phyloP scores from a whole-genome alignment of 2,113 vertebrate genomes.

The Cynocephalus volans region DNA sequence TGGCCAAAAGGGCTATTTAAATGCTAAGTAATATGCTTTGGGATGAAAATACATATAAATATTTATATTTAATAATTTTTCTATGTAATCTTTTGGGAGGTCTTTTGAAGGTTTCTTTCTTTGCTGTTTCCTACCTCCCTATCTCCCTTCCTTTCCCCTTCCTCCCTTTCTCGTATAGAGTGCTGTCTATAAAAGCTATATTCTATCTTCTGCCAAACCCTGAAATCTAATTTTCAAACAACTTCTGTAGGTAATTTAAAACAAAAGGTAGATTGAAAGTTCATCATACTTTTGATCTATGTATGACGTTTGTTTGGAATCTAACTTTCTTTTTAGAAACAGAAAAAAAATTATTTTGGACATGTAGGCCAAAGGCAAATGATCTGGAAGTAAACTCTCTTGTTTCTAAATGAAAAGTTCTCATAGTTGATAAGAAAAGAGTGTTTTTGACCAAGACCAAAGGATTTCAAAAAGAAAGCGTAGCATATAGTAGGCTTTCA shows the following conservation, averaged over 20 bases:
- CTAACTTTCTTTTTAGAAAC: slow-evolving; percentile 69
- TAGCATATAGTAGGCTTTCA: background rate
- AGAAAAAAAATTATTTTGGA: slow-evolving; percentile 55
- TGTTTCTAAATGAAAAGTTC: slow-evolving; percentile 54
- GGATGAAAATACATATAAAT: slow-evolving; percentile 63
- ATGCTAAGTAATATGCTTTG: slow-evolving; percentile 57
- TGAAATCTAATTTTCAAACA: slow-evolving; percentile 73
- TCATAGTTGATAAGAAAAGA: slow-evolving; percentile 47
- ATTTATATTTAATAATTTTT: slow-evolving; percentile 64
- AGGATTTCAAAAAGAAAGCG: slow-evolving; percentile 51
- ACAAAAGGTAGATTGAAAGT: slow-evolving; percentile 31
- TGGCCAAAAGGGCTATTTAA: slow-evolving; percentile 50
- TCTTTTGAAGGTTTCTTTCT: slow-evolving; percentile 57
- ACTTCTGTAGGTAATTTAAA: background rate
- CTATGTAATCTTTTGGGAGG: background rate
- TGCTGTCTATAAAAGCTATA: background rate
- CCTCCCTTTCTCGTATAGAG: background rate
- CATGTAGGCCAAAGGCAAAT: slow-evolving; percentile 69
- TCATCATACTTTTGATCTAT: slow-evolving; percentile 70
- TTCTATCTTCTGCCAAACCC: slow-evolving; percentile 30
- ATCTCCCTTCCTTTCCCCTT: background rate
- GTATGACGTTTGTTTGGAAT: slow-evolving; percentile 65
- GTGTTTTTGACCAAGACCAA: slow-evolving; percentile 7
- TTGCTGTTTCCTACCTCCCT: background rate
- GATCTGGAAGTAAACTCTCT: slow-evolving; percentile 44